A percentile compares a stretch with the other conserved stretches of the same genome.
These are phyloP conservation scores for Xiphorhynchus elegans DNA, from an alignment of 2,113 vertebrate genomes.

Conservation along the genomic window DNA sequence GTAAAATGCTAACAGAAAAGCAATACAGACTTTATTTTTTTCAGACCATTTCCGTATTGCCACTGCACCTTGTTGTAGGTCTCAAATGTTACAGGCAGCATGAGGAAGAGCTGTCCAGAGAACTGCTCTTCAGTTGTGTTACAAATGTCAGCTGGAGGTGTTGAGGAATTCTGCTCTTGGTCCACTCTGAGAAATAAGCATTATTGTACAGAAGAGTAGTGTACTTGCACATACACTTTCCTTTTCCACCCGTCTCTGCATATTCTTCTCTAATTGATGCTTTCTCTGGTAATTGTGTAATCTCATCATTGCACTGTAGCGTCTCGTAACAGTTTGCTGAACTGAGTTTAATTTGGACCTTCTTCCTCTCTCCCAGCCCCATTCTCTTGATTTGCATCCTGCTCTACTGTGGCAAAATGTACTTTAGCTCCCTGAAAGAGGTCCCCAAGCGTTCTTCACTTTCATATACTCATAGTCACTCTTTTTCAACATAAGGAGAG, in stretches of 20 bases:
- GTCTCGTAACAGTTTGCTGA: constrained; percentile 47
- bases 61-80: background rate
- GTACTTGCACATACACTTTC: constrained; percentile 38
- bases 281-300: constrained; percentile 22
- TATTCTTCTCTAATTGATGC: constrained; percentile 10
- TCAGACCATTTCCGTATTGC: background rate
- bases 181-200: background rate
- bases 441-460: background rate
- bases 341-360: constrained; percentile 5
- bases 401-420: constrained; percentile 17
- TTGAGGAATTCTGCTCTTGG: constrained; percentile 11
- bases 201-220: constrained; percentile 7
- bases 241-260: background rate
- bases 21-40: constrained; percentile 6
- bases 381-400: constrained; percentile 5
- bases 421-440: constrained; percentile 21
- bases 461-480: background rate
- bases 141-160: background rate
- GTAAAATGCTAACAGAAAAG: background rate
- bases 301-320: constrained; percentile 42
- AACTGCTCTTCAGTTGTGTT: background rate
- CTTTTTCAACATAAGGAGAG: background rate
- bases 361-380: background rate
- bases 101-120: constrained; percentile 18
- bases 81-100: background rate